Conservation (phyloP, 2,797 vertebrate species). For the Miichthys miiuy region DNA sequence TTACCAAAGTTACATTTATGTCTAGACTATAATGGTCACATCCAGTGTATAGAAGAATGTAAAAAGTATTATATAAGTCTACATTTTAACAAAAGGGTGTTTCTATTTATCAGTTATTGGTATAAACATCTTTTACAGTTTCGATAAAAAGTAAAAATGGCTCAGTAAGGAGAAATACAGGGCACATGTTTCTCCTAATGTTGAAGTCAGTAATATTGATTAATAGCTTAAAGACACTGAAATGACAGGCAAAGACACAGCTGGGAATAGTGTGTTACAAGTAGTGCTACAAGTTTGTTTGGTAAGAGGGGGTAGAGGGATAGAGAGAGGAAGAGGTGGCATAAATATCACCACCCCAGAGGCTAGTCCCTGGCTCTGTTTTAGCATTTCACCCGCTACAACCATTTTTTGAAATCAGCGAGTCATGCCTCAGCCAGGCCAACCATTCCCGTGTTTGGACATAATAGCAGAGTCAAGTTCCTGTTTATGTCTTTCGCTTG, state of each 20-base stretch:
- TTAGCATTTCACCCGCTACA: slow-evolving; percentile 55
- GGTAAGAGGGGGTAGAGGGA: neutral
- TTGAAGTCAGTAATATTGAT: slow-evolving; percentile 3
- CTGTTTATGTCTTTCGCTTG: slow-evolving; percentile 58
- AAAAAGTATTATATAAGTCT: neutral
- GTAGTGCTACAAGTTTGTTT: slow-evolving; percentile 19
- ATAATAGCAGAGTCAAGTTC: slow-evolving; percentile 50
- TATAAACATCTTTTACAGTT: neutral
- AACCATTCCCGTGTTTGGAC: slow-evolving; percentile 65
- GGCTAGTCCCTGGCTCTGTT: slow-evolving; percentile 33
- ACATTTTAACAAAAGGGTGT: neutral
- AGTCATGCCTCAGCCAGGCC: slow-evolving; percentile 47
- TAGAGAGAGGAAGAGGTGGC: slow-evolving; percentile 5
- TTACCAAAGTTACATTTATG: neutral
- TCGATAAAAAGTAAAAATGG: neutral
- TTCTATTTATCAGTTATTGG: neutral
- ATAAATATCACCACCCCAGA: slow-evolving; percentile 41
- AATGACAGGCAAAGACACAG: slow-evolving; percentile 9
- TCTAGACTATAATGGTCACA: neutral
- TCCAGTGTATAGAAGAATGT: neutral
- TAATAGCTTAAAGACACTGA: slow-evolving; percentile 1
- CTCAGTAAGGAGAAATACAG: neutral
- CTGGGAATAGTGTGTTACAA: neutral
- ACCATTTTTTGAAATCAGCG: slow-evolving; percentile 44
- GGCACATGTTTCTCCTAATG: neutral